Percentiles rank a stretch among this genome's conserved stretches.
Evolutionary conservation across 2,888 invertebrate genomes (phyloP).

Genomic region (Caenorhabditis becei): DNA sequence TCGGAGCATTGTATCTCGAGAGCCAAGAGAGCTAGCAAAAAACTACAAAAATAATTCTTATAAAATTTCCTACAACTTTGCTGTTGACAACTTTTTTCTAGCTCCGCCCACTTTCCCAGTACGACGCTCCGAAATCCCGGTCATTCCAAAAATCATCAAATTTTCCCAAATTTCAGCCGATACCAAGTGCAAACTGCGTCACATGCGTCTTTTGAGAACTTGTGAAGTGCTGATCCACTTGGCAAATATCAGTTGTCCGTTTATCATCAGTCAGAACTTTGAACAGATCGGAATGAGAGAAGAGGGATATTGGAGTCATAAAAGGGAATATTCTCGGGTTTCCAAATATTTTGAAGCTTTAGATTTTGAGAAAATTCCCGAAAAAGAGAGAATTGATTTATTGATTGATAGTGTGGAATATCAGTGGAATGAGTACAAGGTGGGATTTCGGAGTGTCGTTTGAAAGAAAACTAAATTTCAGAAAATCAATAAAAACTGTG

Average conservation of each 20-base stretch:
- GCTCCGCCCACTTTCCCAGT: no score
- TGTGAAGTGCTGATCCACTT: not conserved
- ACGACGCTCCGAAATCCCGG: not conserved
- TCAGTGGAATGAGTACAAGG: not conserved
- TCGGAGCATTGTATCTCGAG: no score
- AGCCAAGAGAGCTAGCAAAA: no score
- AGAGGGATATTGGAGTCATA: not conserved
- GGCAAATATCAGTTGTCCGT: not conserved
- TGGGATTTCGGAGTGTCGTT: not conserved
- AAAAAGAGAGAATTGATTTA: not conserved
- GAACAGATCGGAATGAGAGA: not conserved
- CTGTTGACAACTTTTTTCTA: no score
- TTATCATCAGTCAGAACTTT: not conserved
- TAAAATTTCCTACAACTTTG: no score
- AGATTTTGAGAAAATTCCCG: not conserved
- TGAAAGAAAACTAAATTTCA: not conserved
- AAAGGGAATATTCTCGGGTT: not conserved
- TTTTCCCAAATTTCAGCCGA: not conserved
- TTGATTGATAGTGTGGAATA: not conserved
- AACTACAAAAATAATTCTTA: no score
- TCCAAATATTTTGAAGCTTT: slow-evolving; percentile 1
- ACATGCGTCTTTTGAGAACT: not conserved
- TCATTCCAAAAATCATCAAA: not conserved
- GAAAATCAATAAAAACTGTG: not conserved
- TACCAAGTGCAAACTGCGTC: not conserved